Conservation (phyloP, 2,797 vertebrate genomes). For the Amphiprion clarkii region DNA sequence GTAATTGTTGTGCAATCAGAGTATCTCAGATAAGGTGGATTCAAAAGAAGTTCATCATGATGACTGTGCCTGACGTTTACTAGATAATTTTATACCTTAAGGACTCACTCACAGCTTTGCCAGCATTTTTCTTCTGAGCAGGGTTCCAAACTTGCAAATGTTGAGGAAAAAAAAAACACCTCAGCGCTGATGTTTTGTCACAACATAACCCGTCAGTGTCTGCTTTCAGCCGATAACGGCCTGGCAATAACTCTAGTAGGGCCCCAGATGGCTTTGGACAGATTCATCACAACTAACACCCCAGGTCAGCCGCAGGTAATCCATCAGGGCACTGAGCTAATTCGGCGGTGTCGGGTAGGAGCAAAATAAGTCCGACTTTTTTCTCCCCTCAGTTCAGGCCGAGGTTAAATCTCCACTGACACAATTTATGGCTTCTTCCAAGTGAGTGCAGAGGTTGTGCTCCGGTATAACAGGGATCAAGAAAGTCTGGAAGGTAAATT, state of each 20-base stretch:
- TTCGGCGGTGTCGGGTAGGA: constrained; percentile 80
- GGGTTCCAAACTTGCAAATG: constrained; percentile 64
- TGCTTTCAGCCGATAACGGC: constrained; percentile 89
- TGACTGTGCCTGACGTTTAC: not conserved
- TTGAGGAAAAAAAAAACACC: constrained; percentile 79
- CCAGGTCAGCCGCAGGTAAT: constrained; percentile 93
- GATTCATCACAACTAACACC: constrained; percentile 92
- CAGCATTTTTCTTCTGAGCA: constrained; percentile 15
- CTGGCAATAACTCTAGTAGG: constrained; percentile 90
- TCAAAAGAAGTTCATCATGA: not conserved
- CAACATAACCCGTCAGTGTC: constrained; percentile 84
- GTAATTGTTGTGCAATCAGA: constrained; percentile 13
- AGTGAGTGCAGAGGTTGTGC: constrained; percentile 1
- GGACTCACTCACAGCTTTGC: constrained; percentile 8
- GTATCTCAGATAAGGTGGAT: constrained; percentile 16
- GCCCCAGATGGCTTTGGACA: constrained; percentile 95
- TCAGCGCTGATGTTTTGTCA: constrained; percentile 82
- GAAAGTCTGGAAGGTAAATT: constrained; percentile 26
- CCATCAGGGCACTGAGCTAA: constrained; percentile 90
- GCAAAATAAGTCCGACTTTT: constrained; percentile 61
- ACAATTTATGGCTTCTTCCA: constrained; percentile 64
- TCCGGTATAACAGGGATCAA: constrained; percentile 18
- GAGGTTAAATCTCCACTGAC: constrained; percentile 70
- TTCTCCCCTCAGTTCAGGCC: constrained; percentile 56
- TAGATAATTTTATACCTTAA: not conserved